Evolutionary conservation across 1,140 invertebrate species (phyloP).

Genomic region (Lepidurus couesii): DNA sequence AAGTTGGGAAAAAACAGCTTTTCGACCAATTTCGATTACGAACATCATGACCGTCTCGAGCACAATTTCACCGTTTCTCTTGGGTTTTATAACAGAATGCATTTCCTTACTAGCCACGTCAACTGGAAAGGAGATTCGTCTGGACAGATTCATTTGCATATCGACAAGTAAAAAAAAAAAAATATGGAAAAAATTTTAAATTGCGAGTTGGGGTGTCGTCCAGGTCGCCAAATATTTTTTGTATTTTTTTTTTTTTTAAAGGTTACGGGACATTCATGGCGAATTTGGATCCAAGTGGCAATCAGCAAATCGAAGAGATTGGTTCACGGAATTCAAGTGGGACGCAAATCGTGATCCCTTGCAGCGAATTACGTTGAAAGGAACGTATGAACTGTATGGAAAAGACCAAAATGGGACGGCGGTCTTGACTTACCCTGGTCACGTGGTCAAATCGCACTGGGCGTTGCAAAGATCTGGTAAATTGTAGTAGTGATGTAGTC

Average conservation of each 20-base stretch:
- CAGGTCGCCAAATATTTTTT: background rate
- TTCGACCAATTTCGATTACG: constrained; percentile 13
- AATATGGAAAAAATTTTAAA: background rate
- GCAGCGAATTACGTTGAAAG: constrained; percentile 52
- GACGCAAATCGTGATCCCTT: constrained; percentile 72
- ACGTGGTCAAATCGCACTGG: constrained; percentile 46
- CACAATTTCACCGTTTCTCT: constrained; percentile 19
- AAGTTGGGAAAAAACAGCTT: constrained; percentile 27
- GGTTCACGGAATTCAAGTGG: constrained; percentile 66
- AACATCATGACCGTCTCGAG: constrained; percentile 8
- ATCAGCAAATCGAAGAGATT: constrained; percentile 54
- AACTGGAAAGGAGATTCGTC: constrained; percentile 25
- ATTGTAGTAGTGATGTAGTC: background rate
- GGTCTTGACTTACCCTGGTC: constrained; percentile 63
- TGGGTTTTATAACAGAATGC: constrained; percentile 22
- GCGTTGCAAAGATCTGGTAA: constrained; percentile 24
- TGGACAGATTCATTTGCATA: constrained; percentile 24
- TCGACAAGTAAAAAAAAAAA: constrained; percentile 28
- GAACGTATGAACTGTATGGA: constrained; percentile 47
- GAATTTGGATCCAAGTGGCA: constrained; percentile 51
- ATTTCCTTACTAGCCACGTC: constrained; percentile 26
- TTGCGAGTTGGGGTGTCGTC: too few relatives aligned
- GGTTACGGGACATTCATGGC: constrained; percentile 63
- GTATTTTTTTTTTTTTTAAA: constrained; percentile 42
- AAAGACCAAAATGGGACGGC: constrained; percentile 57